Evolutionary conservation across 1,140 invertebrate genomes (phyloP), one percentile per base, ranked within the genome.

Genomic region (Harlomillsia oculata): DNA sequence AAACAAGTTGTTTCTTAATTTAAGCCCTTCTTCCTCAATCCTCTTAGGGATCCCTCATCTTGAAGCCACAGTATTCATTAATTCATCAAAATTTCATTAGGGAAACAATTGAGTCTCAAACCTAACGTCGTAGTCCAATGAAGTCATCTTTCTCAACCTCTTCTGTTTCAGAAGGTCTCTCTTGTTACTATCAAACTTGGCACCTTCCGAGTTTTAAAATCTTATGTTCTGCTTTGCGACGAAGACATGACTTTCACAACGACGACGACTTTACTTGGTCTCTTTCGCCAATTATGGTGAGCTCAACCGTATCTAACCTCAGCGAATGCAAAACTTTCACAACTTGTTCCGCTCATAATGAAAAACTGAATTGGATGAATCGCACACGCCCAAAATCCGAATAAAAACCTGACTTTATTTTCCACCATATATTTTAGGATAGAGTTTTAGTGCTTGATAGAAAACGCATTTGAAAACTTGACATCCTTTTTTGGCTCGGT

Each of bases 71-170:
- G 51, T 41, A 53, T 53, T 53, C 51, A 53, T 53, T 53, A 53
- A 53, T 53, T 53, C 51, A 53, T 53, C 51, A 53, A 53, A 53
- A 53, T 53, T 53, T 53, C 51, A 53, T 53, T 53, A 53, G 51
- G 26, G 34, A 43, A 53, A 53, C 37, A 50, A 50, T 50, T 50
- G 48, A 50, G 48, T 30, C 48, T 30, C 26, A 32, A 37, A 8
- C 6, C 30, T 34, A 34, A 8, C 6, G 14, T 34, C n/a, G n/a
- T n/a, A 48, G 45, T 48, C 45, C 45, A 48, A 50, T 39, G 48
- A 37, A 50, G 32, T 37, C 36, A 23, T 20, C 34, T 37, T 36
- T 50, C 16, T 50, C n/a, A n/a, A n/a, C n/a, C n/a, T n/a, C n/a
- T n/a, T n/a, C n/a, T n/a, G n/a, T 50, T 36, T 50, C 13, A 34